Evolutionary conservation across 2,888 invertebrate species (phyloP).

Genomic region (Oxystoma pomonae): DNA sequence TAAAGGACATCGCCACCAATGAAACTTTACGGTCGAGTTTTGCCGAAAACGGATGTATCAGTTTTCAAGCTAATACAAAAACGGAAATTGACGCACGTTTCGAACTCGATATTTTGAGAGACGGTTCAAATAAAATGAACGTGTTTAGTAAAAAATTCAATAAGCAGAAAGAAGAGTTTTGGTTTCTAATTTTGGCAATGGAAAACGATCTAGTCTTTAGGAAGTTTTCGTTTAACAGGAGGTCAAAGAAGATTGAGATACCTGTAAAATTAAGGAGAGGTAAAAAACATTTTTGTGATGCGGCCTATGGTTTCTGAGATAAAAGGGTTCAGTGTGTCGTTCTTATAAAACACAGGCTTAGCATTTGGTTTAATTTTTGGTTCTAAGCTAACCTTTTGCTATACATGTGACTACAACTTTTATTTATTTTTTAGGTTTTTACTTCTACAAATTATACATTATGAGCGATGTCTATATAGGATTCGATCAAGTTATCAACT

Average conservation of each 20-base stretch:
- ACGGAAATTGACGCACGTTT: slow-evolving; percentile 34
- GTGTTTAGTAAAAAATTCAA: slow-evolving; percentile 84
- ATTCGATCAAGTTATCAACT: slow-evolving; percentile 78
- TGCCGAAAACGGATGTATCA: slow-evolving; percentile 14
- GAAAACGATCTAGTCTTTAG: slow-evolving; percentile 71
- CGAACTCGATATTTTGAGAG: slow-evolving; percentile 35
- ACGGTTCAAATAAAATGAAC: slow-evolving; percentile 43
- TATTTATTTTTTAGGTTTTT: slow-evolving; percentile 60
- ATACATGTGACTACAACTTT: no score
- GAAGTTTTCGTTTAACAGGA: slow-evolving; percentile 64
- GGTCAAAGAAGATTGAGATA: slow-evolving; percentile 44
- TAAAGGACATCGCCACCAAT: slow-evolving; percentile 23
- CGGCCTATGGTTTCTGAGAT: not conserved
- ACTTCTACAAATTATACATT: slow-evolving; percentile 74
- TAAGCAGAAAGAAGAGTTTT: slow-evolving; percentile 92
- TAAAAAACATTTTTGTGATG: slow-evolving; percentile 30
- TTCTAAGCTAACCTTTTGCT: no score
- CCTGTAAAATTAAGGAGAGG: slow-evolving; percentile 57
- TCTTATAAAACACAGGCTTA: no score
- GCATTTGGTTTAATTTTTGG: no score
- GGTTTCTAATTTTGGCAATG: slow-evolving; percentile 85
- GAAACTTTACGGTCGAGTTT: slow-evolving; percentile 13
- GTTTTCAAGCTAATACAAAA: slow-evolving; percentile 13
- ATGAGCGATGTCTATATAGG: slow-evolving; percentile 93
- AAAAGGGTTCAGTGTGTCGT: slow-evolving; percentile 3